phyloP scores from a whole-genome alignment of 2,888 invertebrate genomes.

The Dryomyza anilis region DNA sequence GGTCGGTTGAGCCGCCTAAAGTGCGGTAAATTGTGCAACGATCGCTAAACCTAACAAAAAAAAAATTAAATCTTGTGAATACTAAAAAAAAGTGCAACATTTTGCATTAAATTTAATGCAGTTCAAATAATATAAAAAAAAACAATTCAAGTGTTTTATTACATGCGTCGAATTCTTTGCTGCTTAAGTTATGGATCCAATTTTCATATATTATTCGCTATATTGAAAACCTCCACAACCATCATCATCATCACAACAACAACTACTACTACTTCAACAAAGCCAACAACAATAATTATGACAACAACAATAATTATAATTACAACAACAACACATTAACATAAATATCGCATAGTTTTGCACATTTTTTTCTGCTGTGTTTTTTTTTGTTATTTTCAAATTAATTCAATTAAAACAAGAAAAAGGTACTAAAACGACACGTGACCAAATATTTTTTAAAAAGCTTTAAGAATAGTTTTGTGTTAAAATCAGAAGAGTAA shows the following conservation, averaged over 20 bases:
- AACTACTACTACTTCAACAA: not conserved
- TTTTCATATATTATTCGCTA: slow-evolving; percentile 2
- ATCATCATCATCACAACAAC: not conserved
- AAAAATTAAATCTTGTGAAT: not conserved
- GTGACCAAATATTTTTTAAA: not conserved
- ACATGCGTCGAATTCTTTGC: not conserved
- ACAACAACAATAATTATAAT: not conserved
- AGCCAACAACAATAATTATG: not conserved
- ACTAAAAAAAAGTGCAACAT: not conserved
- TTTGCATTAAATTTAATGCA: too few species aligned
- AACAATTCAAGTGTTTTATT: not conserved
- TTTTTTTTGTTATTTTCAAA: slow-evolving; percentile 30
- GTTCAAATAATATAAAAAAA: not conserved
- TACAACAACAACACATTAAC: not conserved
- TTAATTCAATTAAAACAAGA: slow-evolving; percentile 26
- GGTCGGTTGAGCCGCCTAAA: too few species aligned
- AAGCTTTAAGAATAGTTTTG: too few species aligned
- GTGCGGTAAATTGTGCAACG: too few species aligned
- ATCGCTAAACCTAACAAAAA: too few species aligned
- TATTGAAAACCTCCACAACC: not conserved
- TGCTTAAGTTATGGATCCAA: slow-evolving; percentile 11
- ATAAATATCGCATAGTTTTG: slow-evolving; percentile 1
- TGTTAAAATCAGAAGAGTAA: too few species aligned
- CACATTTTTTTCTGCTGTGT: too few species aligned
- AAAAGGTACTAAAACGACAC: not conserved